These are phyloP conservation scores for Littorina saxatilis DNA, from an alignment of 1,140 invertebrate species.

Conservation along the genomic window DNA sequence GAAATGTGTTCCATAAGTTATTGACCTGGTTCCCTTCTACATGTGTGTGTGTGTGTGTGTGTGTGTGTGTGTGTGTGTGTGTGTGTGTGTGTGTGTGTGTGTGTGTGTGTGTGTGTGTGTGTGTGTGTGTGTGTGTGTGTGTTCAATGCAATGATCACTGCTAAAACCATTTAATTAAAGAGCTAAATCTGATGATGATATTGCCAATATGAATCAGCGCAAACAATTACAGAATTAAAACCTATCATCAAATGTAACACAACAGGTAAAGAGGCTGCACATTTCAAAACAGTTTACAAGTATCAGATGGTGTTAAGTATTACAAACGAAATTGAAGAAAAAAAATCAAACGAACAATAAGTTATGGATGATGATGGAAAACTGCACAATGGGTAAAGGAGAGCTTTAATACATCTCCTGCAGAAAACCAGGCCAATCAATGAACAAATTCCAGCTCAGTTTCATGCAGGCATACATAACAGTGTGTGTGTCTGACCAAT, in stretches of 20 bases:
- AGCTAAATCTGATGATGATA: not conserved
- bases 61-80: not conserved
- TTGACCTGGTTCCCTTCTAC: too few species aligned
- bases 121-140: not conserved
- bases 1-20: not conserved
- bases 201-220: not conserved
- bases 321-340: too few species aligned
- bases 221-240: not conserved
- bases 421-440: too few species aligned
- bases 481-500: too few species aligned
- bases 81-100: not conserved
- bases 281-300: too few species aligned
- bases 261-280: too few species aligned
- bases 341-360: not conserved
- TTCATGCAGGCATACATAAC: too few species aligned
- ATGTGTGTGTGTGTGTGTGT: not conserved
- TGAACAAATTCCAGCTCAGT: too few species aligned
- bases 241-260: too few species aligned
- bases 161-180: not conserved
- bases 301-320: too few species aligned
- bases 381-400: too few species aligned
- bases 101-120: not conserved
- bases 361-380: not conserved
- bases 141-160: not conserved
- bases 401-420: too few species aligned